These are phyloP conservation scores for Zaprionus taronus DNA, from an alignment of 1,140 invertebrate species.

Conservation along the genomic window DNA sequence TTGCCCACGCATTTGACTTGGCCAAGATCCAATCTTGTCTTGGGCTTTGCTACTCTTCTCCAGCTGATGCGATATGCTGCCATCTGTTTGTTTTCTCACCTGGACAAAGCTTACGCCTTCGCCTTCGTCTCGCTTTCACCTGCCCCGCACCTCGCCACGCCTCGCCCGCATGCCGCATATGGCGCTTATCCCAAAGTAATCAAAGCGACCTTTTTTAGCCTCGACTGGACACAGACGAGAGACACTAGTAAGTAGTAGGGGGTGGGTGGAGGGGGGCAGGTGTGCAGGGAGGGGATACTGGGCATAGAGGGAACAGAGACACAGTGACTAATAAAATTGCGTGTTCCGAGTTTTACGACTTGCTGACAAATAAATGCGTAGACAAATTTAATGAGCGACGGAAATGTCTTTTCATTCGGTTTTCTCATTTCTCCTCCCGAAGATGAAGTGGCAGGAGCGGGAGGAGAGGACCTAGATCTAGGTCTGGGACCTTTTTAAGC, in stretches of 20 bases:
- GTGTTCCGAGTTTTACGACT: conserved; percentile 71
- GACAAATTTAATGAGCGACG: conserved; percentile 79
- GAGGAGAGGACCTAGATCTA: background rate
- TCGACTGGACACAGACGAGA: background rate
- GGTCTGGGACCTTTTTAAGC: conserved; percentile 36
- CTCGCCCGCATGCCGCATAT: conserved; percentile 14
- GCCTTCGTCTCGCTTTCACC: no score
- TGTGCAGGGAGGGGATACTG: background rate
- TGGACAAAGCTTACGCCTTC: background rate
- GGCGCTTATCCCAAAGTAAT: conserved; percentile 36
- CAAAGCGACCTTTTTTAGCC: conserved; percentile 40
- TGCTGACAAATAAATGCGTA: conserved; percentile 81
- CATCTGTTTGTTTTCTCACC: conserved; percentile 3
- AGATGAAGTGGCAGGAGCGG: conserved; percentile 15
- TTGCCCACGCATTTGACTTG: background rate
- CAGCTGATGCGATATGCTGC: conserved; percentile 1
- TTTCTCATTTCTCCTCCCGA: conserved; percentile 18
- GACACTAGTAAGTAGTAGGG: background rate
- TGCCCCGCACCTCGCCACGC: background rate
- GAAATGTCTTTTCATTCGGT: conserved; percentile 73
- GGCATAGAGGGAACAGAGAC: background rate
- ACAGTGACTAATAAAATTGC: conserved; percentile 59
- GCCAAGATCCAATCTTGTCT: background rate
- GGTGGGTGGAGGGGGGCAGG: background rate
- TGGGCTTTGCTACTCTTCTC: background rate